phyloP scores from a whole-genome alignment of 2,888 invertebrate genomes.

The Sarcophaga variegata region DNA sequence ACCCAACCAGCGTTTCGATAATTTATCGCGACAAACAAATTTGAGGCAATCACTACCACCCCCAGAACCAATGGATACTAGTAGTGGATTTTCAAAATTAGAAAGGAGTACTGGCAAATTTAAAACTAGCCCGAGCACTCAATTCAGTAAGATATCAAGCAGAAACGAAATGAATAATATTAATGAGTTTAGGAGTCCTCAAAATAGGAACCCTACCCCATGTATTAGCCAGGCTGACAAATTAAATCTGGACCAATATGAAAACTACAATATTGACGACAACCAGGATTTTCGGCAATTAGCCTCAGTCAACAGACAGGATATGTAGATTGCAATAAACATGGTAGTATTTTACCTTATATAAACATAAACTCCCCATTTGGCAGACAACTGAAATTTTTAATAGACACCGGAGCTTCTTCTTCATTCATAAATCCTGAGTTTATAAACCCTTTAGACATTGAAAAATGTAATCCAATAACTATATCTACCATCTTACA shows the following conservation, averaged over 20 bases:
- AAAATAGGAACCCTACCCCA: neutral
- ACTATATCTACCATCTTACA: no score
- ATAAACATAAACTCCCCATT: no score
- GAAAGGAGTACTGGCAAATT: constrained; percentile 6
- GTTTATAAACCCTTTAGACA: no score
- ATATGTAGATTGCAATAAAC: no score
- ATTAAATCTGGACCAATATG: constrained; percentile 5
- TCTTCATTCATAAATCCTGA: no score
- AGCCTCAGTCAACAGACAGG: no score
- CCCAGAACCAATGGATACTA: constrained; percentile 38
- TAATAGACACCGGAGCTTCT: no score
- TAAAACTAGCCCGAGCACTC: neutral
- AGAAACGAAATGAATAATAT: neutral
- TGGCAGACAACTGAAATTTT: no score
- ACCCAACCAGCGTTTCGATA: neutral
- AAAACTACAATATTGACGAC: no score
- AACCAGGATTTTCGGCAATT: no score
- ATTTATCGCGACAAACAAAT: neutral
- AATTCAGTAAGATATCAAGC: no score
- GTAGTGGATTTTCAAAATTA: constrained; percentile 23
- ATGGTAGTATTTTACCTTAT: no score
- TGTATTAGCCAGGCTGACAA: neutral
- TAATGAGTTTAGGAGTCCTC: constrained; percentile 18
- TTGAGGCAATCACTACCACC: constrained; percentile 18
- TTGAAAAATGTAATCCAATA: neutral